Evolutionary conservation across 2,113 vertebrate species (phyloP).

Genomic region (Ophthalmolycus amberensis): DNA sequence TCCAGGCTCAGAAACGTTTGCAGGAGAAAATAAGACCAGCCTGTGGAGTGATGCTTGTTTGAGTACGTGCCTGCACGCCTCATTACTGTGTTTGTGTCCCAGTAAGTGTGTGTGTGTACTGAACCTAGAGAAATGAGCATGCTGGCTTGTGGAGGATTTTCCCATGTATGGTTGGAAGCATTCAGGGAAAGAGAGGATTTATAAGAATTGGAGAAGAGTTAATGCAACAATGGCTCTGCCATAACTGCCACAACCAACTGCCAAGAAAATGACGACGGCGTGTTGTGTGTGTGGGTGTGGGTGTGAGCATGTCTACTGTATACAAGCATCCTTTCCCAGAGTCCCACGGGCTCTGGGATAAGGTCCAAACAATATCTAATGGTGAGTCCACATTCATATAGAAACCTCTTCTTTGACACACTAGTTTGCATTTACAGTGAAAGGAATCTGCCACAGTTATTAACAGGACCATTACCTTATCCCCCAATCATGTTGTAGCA

Average conservation of each 20-base stretch:
- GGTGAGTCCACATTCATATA: background rate
- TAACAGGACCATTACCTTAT: background rate
- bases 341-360: background rate
- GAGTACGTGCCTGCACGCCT: background rate
- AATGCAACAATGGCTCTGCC: conserved; percentile 17
- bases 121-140: background rate
- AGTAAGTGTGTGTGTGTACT: background rate
- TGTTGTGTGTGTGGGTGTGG: background rate
- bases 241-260: background rate
- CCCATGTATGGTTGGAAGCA: background rate
- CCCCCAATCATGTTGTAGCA: background rate
- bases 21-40: background rate
- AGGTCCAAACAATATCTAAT: background rate
- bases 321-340: background rate
- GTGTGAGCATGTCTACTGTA: background rate
- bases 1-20: background rate
- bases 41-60: background rate
- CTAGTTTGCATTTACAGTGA: background rate
- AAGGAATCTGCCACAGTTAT: background rate
- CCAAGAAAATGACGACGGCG: background rate
- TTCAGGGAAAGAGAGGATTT: conserved; percentile 29
- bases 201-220: conserved; percentile 34
- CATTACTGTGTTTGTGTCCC: background rate
- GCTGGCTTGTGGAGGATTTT: background rate
- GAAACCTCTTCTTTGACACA: background rate